Base-by-base conservation (phyloP, 2,113 vertebrate species). In the Scomber scombrus region DNA sequence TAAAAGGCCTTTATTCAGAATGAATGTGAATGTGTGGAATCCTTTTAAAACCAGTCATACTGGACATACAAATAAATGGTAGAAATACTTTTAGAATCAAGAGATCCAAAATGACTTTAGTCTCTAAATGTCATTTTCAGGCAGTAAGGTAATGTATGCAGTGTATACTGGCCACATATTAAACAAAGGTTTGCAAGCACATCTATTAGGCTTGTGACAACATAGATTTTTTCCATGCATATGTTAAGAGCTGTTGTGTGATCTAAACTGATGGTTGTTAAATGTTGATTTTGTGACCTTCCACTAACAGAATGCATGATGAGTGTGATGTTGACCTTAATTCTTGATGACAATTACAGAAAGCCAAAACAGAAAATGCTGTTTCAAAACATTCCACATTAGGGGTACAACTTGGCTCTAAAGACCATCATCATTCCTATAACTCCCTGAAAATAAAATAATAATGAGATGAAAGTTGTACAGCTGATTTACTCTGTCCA, bases 41-140 rank as follows among this genome's bases (percentile, higher is more conserved):
- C 15, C 64, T 55, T 40, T 49, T 78, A 13, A 81, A 68, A 62
- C 21, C 70, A 82, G 26, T 3, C 8, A 31, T 80, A 62, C 21
- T 66, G 80, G 26, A 2, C 8, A 31, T 80, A 68, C 55, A 86
- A 78, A 78, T 51, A 63, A 85, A 60, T 29, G 45, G 67, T 56
- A 43, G 11, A 84, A 86, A 89, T 69, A 81, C 74, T 78, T 57
- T 2, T 40, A 11, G 45, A 65, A 11, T 26, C 19, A 65, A 63
- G 52, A 67, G 75, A 78, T 58, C 71, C 16, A 64, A 71, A 79
- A 21, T 73, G 51, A 71, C 61, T 79, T 75, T 71, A 51, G 26
- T 85, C 66, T 75, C 49, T 68, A 26, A 63, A 85, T 71, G 56
- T 56, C 26, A 71, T 63, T 51, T 61, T 47, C 55, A 78, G 67